Base-by-base conservation (phyloP, 2,113 vertebrate genomes). In the Bambusicola thoracicus region DNA sequence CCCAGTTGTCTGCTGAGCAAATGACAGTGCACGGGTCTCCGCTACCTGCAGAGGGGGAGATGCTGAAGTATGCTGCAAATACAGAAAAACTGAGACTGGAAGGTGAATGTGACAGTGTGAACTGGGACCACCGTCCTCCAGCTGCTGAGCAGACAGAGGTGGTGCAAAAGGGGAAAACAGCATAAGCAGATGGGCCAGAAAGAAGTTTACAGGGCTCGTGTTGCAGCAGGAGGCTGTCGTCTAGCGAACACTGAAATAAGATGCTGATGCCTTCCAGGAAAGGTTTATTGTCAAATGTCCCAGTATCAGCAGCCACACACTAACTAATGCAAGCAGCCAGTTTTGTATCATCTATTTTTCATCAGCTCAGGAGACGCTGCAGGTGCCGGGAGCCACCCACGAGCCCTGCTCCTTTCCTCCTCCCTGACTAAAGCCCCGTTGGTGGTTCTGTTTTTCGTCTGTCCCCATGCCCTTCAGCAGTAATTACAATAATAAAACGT, bases 1-100 rank as follows among this genome's bases (percentile, higher is more conserved):
- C 81, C 72, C 87, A 40, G 9, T 78, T 22, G 3, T 85, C 91
- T 2, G 2, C 90, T 38, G 82, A 53, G 68, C 44, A 81, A 91
- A 81, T 90, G 79, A 97, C 74, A 97, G 97, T 78, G 96, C 85
- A 61, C n/a, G 59, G 90, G 61, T 82, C 65, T 67, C 62, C 9
- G 4, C 48, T 85, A 5, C 32, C 89, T 55, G 81, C 84, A 80
- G 81, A 68, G 68, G 11, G 13, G 21, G 81, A 80, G 72, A 41
- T 67, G 62, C 56, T 3, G 20, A 61, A 80, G n/a, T 13, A 9
- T 6, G n/a, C 46, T 16, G 13, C 30, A 12, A 41, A 36, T 16
- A 27, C 2, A 5, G 19, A 13, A 25, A n/a, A 24, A 75, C 24
- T 34, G 48, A 82, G 85, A 65, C 56, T 10, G 51, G 78, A 66